Conservation (phyloP, 2,888 invertebrate genomes). For the Agonopterix subpropinquella region DNA sequence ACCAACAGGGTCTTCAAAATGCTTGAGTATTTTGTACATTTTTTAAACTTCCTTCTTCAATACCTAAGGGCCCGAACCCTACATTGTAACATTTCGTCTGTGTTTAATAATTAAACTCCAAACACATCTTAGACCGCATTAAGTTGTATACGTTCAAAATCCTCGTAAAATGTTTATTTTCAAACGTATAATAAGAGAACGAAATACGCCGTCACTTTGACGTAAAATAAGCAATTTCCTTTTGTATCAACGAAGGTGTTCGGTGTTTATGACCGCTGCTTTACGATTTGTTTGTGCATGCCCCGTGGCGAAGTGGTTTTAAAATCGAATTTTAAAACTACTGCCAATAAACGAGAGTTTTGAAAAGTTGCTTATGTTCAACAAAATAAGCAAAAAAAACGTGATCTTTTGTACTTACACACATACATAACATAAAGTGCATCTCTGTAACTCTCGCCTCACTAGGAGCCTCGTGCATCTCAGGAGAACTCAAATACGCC, state of each 20-base stretch:
- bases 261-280: conserved; percentile 56
- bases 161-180: conserved; percentile 48
- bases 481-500: no score
- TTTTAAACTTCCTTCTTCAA: no score
- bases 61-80: no score
- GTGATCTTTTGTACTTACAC: no score
- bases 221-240: conserved; percentile 73
- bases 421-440: no score
- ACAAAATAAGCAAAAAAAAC: neutral
- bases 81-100: neutral
- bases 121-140: conserved; percentile 3
- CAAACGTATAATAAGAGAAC: conserved; percentile 53
- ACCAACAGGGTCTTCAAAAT: no score
- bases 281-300: conserved; percentile 65
- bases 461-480: no score
- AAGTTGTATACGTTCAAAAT: conserved; percentile 6
- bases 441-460: no score
- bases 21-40: no score
- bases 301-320: conserved; percentile 36
- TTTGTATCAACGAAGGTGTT: conserved; percentile 67
- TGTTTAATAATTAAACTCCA: conserved; percentile 6
- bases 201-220: conserved; percentile 51
- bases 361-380: conserved; percentile 22
- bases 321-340: conserved; percentile 55
- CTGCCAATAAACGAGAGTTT: conserved; percentile 34